Evolutionary conservation across 1,140 invertebrate species (phyloP).

Genomic region (Drosophila virilis): DNA sequence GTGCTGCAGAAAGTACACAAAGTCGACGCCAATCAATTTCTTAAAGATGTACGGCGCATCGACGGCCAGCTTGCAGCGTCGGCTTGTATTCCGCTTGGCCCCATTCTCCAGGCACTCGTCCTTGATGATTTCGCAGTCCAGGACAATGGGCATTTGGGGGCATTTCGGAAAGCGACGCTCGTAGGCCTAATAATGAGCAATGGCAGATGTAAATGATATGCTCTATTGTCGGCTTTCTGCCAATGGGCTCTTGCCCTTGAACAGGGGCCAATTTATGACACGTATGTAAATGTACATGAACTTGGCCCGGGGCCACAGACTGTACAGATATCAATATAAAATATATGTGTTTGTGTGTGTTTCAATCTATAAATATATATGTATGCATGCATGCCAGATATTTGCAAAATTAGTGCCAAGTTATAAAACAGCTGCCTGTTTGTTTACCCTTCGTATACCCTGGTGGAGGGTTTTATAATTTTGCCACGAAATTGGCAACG

Average conservation of each 20-base stretch:
- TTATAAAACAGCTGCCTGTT: constrained; percentile 37
- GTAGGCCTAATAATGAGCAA: constrained; percentile 90
- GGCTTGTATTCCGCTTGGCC: constrained; percentile 92
- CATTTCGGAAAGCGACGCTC: constrained; percentile 96
- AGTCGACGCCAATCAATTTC: constrained; percentile 98
- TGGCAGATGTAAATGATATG: constrained; percentile 2
- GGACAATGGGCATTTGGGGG: constrained; percentile 97
- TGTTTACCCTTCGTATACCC: constrained; percentile 2
- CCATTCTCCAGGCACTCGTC: constrained; percentile 93
- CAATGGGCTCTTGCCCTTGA: constrained; percentile 47
- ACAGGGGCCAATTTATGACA: constrained; percentile 51
- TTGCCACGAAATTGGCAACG: no score
- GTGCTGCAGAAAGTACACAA: constrained; percentile 96
- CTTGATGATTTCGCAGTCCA: constrained; percentile 93
- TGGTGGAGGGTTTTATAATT: no score
- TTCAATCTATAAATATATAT: not conserved
- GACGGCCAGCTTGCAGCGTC: constrained; percentile 95
- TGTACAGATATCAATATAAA: not conserved
- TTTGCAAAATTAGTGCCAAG: constrained; percentile 36
- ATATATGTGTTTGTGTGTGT: constrained; percentile 2
- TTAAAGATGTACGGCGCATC: constrained; percentile 98
- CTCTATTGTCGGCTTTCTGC: constrained; percentile 1
- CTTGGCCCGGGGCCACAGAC: constrained; percentile 43
- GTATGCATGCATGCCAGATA: constrained; percentile 16
- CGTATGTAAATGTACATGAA: constrained; percentile 42